Percentiles rank a stretch among this genome's conserved stretches.
Evolutionary conservation across 2,797 vertebrate species (phyloP).

Genomic region (Threskiornis aethiopicus): DNA sequence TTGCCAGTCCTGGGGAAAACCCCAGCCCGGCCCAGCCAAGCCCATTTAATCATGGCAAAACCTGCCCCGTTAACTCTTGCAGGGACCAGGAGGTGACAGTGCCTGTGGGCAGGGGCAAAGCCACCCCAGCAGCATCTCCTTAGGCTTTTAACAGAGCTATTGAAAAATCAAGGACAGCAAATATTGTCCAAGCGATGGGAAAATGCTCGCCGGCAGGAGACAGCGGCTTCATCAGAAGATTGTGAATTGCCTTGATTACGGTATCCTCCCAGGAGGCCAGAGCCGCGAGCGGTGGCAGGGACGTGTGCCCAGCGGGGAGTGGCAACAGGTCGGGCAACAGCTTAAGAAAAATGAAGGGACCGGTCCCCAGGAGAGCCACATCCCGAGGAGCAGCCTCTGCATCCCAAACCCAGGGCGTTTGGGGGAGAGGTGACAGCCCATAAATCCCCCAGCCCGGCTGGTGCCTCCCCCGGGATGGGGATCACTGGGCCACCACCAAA

Average conservation of each 20-base stretch:
- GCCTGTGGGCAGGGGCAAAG: fast-evolving
- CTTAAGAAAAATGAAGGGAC: not conserved
- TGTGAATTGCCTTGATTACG: not conserved
- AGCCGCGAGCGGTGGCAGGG: fast-evolving
- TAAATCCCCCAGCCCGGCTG: fast-evolving
- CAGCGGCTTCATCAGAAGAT: not conserved
- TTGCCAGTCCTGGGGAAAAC: not conserved
- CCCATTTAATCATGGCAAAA: not conserved
- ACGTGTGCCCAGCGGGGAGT: fast-evolving
- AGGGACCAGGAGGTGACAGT: not conserved
- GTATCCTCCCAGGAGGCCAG: not conserved
- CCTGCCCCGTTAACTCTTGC: fast-evolving
- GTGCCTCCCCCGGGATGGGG: not conserved
- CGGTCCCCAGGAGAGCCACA: not conserved
- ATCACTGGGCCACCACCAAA: not conserved
- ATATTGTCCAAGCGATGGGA: not conserved
- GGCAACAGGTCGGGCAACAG: not conserved
- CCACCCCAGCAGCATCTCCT: not conserved
- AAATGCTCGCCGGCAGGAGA: not conserved
- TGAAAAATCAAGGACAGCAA: not conserved
- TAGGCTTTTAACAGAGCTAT: not conserved
- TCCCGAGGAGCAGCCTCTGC: not conserved
- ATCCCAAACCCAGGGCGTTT: fast-evolving
- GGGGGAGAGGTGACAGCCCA: not conserved
- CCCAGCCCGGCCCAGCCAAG: not conserved